Conservation (phyloP, 2,888 invertebrate species). For the Drosophila austrosaltans region DNA sequence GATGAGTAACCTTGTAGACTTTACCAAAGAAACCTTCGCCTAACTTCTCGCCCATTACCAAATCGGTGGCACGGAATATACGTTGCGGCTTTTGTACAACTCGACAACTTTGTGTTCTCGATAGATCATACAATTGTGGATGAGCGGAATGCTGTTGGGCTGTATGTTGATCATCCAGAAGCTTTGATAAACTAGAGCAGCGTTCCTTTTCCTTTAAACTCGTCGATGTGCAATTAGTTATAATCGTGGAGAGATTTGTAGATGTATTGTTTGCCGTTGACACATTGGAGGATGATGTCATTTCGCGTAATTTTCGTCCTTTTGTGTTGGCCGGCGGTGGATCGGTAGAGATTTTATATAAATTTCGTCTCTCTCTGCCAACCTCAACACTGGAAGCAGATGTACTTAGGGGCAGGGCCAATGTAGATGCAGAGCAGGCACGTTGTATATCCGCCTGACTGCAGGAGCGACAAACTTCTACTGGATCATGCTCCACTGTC, state of each 20-base stretch:
- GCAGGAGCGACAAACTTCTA: constrained; percentile 86
- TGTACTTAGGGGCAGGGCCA: constrained; percentile 78
- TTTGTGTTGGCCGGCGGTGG: constrained; percentile 85
- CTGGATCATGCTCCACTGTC: constrained; percentile 95
- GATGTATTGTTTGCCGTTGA: constrained; percentile 52
- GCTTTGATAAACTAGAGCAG: constrained; percentile 93
- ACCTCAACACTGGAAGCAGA: constrained; percentile 80
- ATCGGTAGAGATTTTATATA: constrained; percentile 64
- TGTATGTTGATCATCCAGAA: constrained; percentile 88
- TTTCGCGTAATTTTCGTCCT: constrained; percentile 85
- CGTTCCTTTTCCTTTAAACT: constrained; percentile 89
- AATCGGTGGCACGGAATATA: constrained; percentile 95
- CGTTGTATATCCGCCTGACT: constrained; percentile 84
- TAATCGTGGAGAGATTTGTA: constrained; percentile 23
- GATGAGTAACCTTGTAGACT: constrained; percentile 95
- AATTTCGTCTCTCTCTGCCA: constrained; percentile 76
- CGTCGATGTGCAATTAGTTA: constrained; percentile 21
- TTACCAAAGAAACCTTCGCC: constrained; percentile 98
- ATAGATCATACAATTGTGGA: constrained; percentile 87
- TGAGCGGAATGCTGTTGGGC: constrained; percentile 74
- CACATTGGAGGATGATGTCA: constrained; percentile 36
- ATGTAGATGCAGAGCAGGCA: constrained; percentile 70
- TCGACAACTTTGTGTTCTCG: constrained; percentile 94
- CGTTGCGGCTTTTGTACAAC: constrained; percentile 86
- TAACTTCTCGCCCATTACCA: constrained; percentile 93